Evolutionary conservation across 1,140 invertebrate species (phyloP).

Genomic region (Aplysia californica): DNA sequence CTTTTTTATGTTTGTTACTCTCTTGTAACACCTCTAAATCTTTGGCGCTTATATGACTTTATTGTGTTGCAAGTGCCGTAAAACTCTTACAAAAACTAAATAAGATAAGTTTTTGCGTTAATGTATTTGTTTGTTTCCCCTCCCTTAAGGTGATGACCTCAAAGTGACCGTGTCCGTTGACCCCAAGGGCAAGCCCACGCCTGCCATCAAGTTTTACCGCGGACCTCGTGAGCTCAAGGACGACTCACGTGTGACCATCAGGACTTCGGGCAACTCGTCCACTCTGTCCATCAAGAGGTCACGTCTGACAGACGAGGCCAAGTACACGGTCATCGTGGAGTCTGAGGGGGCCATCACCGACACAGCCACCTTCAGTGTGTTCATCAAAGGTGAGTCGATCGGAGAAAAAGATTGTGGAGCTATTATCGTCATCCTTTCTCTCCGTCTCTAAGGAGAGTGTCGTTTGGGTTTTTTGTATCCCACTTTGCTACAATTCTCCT

Average conservation of each 20-base stretch:
- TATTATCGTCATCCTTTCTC: no score
- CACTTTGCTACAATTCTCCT: no score
- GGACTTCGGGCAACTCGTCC: conserved; percentile 83
- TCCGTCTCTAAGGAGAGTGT: no score
- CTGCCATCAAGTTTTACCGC: conserved; percentile 51
- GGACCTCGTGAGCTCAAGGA: conserved; percentile 57
- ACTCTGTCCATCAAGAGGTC: conserved; percentile 95
- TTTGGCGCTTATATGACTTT: no score
- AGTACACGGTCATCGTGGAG: conserved; percentile 92
- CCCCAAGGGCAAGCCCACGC: conserved; percentile 45
- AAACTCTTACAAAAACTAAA: no score
- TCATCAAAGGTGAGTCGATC: conserved; percentile 93
- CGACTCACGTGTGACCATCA: conserved; percentile 59
- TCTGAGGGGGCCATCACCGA: conserved; percentile 89
- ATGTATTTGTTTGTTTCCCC: no score
- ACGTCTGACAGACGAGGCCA: conserved; percentile 96
- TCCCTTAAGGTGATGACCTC: conserved; percentile 56
- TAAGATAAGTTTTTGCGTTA: no score
- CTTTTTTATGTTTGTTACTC: no score
- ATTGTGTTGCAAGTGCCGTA: no score
- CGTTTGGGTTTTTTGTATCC: no score
- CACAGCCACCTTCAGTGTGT: conserved; percentile 90
- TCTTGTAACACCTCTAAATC: no score
- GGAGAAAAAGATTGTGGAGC: no score
- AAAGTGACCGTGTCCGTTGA: conserved; percentile 48